Percentiles rank a stretch among this genome's conserved stretches.
These are phyloP conservation scores for Varanus komodoensis DNA, from an alignment of 2,113 vertebrate species.

Conservation along the genomic window DNA sequence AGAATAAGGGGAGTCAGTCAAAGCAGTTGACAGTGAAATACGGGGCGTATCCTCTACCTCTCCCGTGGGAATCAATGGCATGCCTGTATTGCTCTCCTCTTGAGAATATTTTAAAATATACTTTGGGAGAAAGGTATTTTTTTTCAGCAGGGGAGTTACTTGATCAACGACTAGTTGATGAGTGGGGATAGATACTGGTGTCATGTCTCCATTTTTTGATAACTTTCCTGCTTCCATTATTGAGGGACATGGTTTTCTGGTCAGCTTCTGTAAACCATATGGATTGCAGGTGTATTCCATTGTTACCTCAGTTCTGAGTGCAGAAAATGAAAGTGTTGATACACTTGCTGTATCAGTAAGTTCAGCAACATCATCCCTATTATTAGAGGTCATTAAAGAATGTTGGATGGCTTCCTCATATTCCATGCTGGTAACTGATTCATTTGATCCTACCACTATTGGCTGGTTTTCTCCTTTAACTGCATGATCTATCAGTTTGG, in stretches of 20 bases:
- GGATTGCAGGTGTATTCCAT: slow-evolving; percentile 25
- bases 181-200: background rate
- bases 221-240: slow-evolving; percentile 34
- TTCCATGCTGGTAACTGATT: background rate
- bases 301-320: background rate
- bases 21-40: slow-evolving; percentile 9
- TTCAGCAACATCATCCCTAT: slow-evolving; percentile 3
- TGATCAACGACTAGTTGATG: slow-evolving; percentile 5
- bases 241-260: background rate
- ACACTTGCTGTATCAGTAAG: slow-evolving; percentile 28
- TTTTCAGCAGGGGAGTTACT: background rate
- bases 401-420: slow-evolving; percentile 16
- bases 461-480: slow-evolving; percentile 22
- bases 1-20: background rate
- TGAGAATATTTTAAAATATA: slow-evolving; percentile 78
- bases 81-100: slow-evolving; percentile 15
- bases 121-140: slow-evolving; percentile 74
- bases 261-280: slow-evolving; percentile 13
- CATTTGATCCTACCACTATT: slow-evolving; percentile 5
- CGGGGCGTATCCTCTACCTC: slow-evolving; percentile 2
- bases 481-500: slow-evolving; percentile 3
- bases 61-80: background rate
- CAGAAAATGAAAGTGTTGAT: slow-evolving; percentile 25
- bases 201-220: background rate
- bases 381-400: slow-evolving; percentile 5